These are phyloP conservation scores for Pogonognathellus flavescens DNA, from an alignment of 1,140 invertebrate genomes.

Conservation along the genomic window DNA sequence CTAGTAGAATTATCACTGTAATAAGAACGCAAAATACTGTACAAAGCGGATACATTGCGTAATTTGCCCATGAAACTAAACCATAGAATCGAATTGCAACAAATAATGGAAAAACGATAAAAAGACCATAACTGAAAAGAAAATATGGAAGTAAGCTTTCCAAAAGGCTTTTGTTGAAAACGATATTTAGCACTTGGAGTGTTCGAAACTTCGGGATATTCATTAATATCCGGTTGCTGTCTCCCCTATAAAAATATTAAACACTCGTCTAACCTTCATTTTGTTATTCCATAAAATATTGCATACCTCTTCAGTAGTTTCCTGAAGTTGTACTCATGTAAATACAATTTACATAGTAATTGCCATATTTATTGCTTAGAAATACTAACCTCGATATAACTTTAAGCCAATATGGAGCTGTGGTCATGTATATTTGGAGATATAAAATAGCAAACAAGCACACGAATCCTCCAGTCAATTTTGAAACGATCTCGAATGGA, in stretches of 20 bases:
- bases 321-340: no score
- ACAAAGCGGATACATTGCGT: no score
- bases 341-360: no score
- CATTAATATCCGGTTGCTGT: background rate
- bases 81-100: background rate
- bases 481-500: background rate
- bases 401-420: background rate
- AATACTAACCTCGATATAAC: background rate
- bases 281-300: background rate
- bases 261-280: no score
- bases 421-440: background rate
- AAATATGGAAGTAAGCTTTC: background rate
- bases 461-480: background rate
- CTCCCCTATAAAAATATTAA: no score
- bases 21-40: background rate
- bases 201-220: background rate
- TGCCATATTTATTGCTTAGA: no score
- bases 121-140: background rate
- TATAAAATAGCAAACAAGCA: background rate
- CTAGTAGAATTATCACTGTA: background rate
- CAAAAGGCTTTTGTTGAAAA: background rate
- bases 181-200: background rate
- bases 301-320: background rate
- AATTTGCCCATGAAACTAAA: background rate
- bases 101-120: background rate